These are phyloP conservation scores for Parthenolecanium corni DNA, from an alignment of 2,888 invertebrate species.

Conservation along the genomic window DNA sequence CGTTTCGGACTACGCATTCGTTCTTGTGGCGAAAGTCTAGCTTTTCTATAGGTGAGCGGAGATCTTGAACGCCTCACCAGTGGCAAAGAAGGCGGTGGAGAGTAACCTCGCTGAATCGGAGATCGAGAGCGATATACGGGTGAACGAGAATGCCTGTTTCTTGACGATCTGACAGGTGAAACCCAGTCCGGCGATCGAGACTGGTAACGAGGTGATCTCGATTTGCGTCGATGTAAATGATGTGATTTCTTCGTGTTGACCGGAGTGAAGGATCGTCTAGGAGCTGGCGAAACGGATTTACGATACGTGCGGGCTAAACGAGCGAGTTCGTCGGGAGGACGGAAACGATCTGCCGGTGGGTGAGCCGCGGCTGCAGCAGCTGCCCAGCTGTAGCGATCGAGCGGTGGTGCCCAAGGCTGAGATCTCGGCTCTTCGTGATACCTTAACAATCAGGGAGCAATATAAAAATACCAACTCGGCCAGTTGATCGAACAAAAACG, in stretches of 20 bases:
- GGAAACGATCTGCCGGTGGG: slow-evolving; percentile 20
- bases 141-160: slow-evolving; percentile 3
- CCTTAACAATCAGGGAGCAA: background rate
- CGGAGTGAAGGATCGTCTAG: slow-evolving; percentile 9
- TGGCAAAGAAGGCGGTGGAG: background rate
- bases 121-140: slow-evolving; percentile 20
- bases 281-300: slow-evolving; percentile 6
- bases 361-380: slow-evolving; percentile 10
- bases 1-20: slow-evolving; percentile 4
- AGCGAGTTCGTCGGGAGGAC: slow-evolving; percentile 16
- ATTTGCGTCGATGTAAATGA: slow-evolving; percentile 12
- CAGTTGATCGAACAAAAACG: background rate
- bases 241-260: slow-evolving; percentile 13
- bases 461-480: background rate
- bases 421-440: slow-evolving; percentile 11
- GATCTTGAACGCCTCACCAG: background rate
- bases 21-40: background rate
- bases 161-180: background rate
- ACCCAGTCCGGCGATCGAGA: slow-evolving; percentile 15
- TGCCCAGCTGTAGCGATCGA: slow-evolving; percentile 19
- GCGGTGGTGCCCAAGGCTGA: slow-evolving; percentile 12
- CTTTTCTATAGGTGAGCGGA: background rate
- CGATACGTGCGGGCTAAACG: slow-evolving; percentile 14
- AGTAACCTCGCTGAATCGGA: background rate
- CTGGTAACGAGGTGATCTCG: slow-evolving; percentile 16